A percentile compares a stretch with the other conserved stretches of the same genome.
Evolutionary conservation across 2,888 invertebrate genomes (phyloP).

Genomic region (Aphidius colemani): DNA sequence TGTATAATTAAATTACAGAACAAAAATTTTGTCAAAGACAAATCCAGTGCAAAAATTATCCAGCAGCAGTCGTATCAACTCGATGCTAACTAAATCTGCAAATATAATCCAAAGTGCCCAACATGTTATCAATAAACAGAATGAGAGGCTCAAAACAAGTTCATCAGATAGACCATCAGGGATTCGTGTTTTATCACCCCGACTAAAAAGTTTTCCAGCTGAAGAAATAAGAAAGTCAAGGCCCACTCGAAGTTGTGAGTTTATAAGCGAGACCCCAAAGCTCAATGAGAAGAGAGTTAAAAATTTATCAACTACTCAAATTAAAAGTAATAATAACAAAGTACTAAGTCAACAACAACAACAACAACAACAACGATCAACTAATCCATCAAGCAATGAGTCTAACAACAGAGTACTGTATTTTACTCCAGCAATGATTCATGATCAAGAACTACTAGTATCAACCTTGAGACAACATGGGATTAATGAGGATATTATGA

Average conservation of each 20-base stretch:
- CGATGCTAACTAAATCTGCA: neutral
- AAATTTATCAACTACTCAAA: neutral
- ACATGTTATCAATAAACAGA: neutral
- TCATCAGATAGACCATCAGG: conserved; percentile 36
- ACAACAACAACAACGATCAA: conserved; percentile 18
- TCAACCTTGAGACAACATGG: conserved; percentile 48
- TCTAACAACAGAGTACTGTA: conserved; percentile 30
- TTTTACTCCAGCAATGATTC: conserved; percentile 49
- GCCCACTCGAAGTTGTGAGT: conserved; percentile 12
- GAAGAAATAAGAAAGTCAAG: conserved; percentile 42
- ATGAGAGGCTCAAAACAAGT: conserved; percentile 34
- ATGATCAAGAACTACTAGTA: conserved; percentile 49
- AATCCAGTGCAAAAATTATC: conserved; percentile 6
- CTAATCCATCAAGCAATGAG: conserved; percentile 4
- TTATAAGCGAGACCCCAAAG: neutral
- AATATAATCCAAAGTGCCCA: neutral
- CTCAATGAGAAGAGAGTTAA: neutral
- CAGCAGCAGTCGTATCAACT: neutral
- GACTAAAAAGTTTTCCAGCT: conserved; percentile 48
- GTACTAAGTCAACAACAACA: conserved; percentile 6
- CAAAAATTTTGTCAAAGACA: conserved; percentile 12
- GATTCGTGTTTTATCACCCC: conserved; percentile 35
- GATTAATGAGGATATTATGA: conserved; percentile 46
- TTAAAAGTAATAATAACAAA: conserved; percentile 7
- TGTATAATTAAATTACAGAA: neutral